These are phyloP conservation scores for Oryctes rhinoceros DNA, from an alignment of 1,140 invertebrate genomes.

Conservation along the genomic window DNA sequence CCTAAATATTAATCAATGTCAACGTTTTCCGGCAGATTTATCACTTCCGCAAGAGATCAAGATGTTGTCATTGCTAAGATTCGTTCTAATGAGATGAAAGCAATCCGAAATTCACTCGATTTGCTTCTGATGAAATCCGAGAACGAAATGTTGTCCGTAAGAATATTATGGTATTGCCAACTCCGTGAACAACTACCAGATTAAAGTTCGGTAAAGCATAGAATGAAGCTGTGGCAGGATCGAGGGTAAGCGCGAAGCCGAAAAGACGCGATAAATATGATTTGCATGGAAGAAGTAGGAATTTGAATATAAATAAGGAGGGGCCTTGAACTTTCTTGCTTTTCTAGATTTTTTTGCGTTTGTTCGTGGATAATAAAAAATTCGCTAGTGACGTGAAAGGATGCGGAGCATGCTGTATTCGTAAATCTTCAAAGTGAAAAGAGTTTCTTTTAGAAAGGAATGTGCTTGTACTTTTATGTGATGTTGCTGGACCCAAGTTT, in stretches of 20 bases:
- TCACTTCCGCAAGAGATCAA: background rate
- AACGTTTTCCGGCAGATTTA: background rate
- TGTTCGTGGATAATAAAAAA: too few relatives aligned
- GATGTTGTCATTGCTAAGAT: background rate
- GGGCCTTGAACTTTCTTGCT: background rate
- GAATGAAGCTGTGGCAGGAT: background rate
- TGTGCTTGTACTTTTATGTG: too few relatives aligned
- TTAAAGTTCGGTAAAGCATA: background rate
- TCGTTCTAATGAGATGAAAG: too few relatives aligned
- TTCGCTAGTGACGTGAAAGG: too few relatives aligned
- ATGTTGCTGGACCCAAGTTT: too few relatives aligned
- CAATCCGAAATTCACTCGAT: background rate
- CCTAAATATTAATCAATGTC: conserved; percentile 5
- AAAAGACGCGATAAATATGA: background rate
- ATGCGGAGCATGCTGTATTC: too few relatives aligned
- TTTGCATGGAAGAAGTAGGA: background rate
- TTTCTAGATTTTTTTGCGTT: too few relatives aligned
- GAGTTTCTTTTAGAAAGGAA: too few relatives aligned
- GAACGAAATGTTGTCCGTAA: background rate
- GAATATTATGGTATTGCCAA: background rate
- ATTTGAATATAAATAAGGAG: background rate
- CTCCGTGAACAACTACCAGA: background rate
- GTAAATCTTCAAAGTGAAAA: too few relatives aligned
- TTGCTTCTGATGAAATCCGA: background rate
- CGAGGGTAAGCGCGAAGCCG: background rate